Base-by-base conservation (phyloP, 2,797 vertebrate genomes). In the Coregonus sp. region DNA sequence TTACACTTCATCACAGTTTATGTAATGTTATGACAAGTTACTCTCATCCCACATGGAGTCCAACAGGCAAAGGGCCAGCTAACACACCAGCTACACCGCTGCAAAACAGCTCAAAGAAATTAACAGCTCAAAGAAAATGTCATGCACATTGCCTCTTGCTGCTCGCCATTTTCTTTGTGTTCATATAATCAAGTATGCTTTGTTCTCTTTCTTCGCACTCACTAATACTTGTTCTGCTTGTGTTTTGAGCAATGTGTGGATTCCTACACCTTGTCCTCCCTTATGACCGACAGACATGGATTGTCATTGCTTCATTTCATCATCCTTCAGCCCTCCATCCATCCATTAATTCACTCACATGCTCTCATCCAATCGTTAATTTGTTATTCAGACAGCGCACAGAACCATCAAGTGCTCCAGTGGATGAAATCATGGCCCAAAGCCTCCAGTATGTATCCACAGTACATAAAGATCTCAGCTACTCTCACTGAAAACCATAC, bases 391-490 rank as follows among this genome's bases (percentile, higher is more conserved):
- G 95, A 95, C 94, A 95, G 92, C 85, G 87, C 86, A 93, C 92
- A 95, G 94, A 95, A 95, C 92, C 91, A 92, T 71, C 92, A 94
- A 90, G 95, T 95, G 93, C 92, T 95, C 93, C 94, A 95, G 94
- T 95, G 95, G 95, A 95, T 95, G 95, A 95, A 94, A 95, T 93
- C 95, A 90, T 95, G 95, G 94, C 95, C 95, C 92, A 95, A 92
- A 94, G 83, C 87, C 83, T 91, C 92, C 94, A 94, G 94, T 95
- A 95, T 95, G 94, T 95, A 95, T 95, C 82, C 80, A 77, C 80
- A 91, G 82, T 85, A 85, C 87, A 86, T 88, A 84, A 85, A 79
- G 59, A 63, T 20, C 73, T 50, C 31, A n/a, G 67, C 66, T 18
- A 29, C 66, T 68, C 81, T 88, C 85, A 87, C 78, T 40, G 78